Percentiles rank a stretch among this genome's conserved stretches.
Conservation (phyloP, 2,888 invertebrate genomes). For the Desoria tigrina region DNA sequence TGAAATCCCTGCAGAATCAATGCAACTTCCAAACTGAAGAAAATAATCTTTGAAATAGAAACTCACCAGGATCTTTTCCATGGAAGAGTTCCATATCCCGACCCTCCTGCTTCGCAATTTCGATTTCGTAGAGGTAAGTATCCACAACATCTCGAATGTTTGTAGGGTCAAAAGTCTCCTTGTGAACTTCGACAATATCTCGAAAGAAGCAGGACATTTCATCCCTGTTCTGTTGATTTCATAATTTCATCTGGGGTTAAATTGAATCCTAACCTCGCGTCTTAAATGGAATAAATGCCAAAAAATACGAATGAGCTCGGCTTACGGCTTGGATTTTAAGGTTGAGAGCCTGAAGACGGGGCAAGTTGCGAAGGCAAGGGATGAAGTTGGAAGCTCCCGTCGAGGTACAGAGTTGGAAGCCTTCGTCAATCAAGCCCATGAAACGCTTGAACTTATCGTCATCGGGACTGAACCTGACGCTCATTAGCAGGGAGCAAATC, state of each 20-base stretch:
- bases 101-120: constrained; percentile 76
- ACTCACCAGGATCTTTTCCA: constrained; percentile 81
- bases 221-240: constrained; percentile 70
- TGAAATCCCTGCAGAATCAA: too few species aligned
- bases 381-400: constrained; percentile 81
- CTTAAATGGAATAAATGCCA: too few species aligned
- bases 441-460: constrained; percentile 76
- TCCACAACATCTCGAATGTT: constrained; percentile 82
- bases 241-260: too few species aligned
- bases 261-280: too few species aligned
- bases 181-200: constrained; percentile 79
- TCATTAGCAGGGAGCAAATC: constrained; percentile 87
- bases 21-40: too few species aligned
- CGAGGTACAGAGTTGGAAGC: constrained; percentile 82
- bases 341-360: constrained; percentile 55
- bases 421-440: constrained; percentile 85
- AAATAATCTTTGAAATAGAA: not conserved
- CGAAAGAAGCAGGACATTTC: constrained; percentile 85
- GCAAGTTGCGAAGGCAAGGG: constrained; percentile 70
- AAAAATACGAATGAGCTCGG: too few species aligned
- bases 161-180: constrained; percentile 70
- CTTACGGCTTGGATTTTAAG: constrained; percentile 50
- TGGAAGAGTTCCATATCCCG: constrained; percentile 73
- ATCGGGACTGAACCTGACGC: constrained; percentile 76
- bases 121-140: constrained; percentile 80